Base-by-base conservation (phyloP, 2,888 invertebrate genomes). In the Drosophila antonietae region DNA sequence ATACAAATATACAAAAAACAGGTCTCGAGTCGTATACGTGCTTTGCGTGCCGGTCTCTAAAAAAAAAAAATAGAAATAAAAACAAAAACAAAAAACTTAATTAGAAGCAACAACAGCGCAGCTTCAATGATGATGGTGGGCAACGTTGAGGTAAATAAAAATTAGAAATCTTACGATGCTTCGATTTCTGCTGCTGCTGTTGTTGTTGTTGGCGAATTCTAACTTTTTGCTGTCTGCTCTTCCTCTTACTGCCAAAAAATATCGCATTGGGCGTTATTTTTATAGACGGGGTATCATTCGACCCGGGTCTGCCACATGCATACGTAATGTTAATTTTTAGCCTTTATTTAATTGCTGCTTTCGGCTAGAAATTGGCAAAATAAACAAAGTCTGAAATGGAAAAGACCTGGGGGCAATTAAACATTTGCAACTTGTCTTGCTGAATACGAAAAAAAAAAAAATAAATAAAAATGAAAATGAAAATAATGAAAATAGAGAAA, bases 151-250 rank as follows among this genome's bases (percentile, higher is more conserved):
- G 75, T 66, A 84, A 79, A 84, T 70, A 83, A 74, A 73, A 81
- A 75, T 83, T 83, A 80, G 78, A 81, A 80, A 81, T 81, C 84
- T 83, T 74, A 31, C 56, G 57, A 18, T n/a, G 57, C 41, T 64
- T 72, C 64, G 58, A 66, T 56, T 56, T 53, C 37, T 58, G 66
- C 28, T 28, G 28, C 28, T 44, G 56, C 12, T 60, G 56, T 23
- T 66, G 39, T 7, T 49, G 62, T 49, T 18, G 44, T 8, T 47
- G 47, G 58, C 37, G 53, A 43, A 37, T 58, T 49, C 72, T 58
- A 58, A 20, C 71, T 12, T 18, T 44, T n/a, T 18, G 43, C 12
- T 14, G 23, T 14, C 18, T 14, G 53, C 53, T 43, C 53, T 20
- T 41, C 52, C 41, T 33, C 41, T 43, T 37, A 20, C 12, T 33